Percentiles rank a stretch among this genome's conserved stretches.
phyloP scores from a whole-genome alignment of 2,888 invertebrate genomes.

The Sesia bembeciformis region DNA sequence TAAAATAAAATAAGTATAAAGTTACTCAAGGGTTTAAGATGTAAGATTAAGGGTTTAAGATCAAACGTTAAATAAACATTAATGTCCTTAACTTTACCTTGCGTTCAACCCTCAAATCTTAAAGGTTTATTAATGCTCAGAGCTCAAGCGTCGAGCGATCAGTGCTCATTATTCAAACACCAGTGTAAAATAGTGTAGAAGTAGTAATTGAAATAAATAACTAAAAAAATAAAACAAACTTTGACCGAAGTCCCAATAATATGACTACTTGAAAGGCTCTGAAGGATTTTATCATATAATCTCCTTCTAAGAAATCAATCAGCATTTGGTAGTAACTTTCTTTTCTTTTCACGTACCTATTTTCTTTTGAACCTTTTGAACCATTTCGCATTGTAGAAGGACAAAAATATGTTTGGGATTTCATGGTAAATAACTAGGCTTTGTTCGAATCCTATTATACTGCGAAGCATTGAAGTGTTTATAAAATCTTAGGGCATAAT shows the following conservation, averaged over 20 bases:
- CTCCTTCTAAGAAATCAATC: background rate
- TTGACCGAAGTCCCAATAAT: too few species aligned
- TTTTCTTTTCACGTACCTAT: background rate
- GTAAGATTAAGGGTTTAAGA: too few species aligned
- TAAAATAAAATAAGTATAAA: too few species aligned
- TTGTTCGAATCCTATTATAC: background rate
- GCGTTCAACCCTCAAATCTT: too few species aligned
- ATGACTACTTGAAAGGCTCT: too few species aligned
- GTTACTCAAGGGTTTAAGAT: too few species aligned
- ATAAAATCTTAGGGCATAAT: background rate
- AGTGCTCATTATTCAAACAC: background rate
- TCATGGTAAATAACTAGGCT: background rate
- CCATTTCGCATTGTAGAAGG: background rate
- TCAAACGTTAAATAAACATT: too few species aligned
- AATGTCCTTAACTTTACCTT: too few species aligned
- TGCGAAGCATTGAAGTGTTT: background rate
- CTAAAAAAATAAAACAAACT: too few species aligned
- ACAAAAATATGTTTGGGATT: background rate
- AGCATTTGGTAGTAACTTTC: background rate
- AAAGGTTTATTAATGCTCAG: too few species aligned
- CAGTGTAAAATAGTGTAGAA: background rate
- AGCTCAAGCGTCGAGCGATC: background rate
- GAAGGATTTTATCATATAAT: too few species aligned
- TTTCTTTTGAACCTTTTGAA: background rate
- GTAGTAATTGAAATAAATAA: background rate